Evolutionary conservation across 2,797 vertebrate genomes (phyloP).

Genomic region (Erpetoichthys calabaricus): DNA sequence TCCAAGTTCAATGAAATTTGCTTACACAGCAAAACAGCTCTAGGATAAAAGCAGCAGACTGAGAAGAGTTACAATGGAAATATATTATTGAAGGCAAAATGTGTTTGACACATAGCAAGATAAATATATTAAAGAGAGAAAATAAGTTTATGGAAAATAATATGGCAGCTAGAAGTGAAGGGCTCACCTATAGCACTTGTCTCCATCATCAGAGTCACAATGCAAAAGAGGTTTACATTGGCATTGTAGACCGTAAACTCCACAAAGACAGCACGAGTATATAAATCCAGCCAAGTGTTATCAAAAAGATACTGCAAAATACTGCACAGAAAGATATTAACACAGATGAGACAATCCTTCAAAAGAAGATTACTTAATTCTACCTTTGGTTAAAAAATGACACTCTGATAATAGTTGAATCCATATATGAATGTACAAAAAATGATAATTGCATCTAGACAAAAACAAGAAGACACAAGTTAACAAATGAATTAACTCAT

Average conservation of each 20-base stretch:
- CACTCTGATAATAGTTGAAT: background rate
- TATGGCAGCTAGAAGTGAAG: no score
- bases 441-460: no score
- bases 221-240: conserved; percentile 88
- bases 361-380: background rate
- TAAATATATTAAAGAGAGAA: no score
- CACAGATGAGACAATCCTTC: background rate
- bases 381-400: background rate
- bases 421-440: background rate
- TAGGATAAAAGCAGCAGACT: no score
- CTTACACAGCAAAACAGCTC: no score
- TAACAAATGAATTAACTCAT: no score
- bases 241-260: conserved; percentile 93
- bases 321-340: conserved; percentile 36
- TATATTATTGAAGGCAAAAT: no score
- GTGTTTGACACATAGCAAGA: no score
- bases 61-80: no score
- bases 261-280: conserved; percentile 78
- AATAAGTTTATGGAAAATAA: no score
- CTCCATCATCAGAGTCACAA: conserved; percentile 73
- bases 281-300: conserved; percentile 72
- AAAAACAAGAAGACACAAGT: no score
- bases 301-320: conserved; percentile 68
- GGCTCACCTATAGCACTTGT: conserved; percentile 66
- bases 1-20: no score